Conservation (phyloP, 2,888 invertebrate species). For the Hylaea fasciaria region DNA sequence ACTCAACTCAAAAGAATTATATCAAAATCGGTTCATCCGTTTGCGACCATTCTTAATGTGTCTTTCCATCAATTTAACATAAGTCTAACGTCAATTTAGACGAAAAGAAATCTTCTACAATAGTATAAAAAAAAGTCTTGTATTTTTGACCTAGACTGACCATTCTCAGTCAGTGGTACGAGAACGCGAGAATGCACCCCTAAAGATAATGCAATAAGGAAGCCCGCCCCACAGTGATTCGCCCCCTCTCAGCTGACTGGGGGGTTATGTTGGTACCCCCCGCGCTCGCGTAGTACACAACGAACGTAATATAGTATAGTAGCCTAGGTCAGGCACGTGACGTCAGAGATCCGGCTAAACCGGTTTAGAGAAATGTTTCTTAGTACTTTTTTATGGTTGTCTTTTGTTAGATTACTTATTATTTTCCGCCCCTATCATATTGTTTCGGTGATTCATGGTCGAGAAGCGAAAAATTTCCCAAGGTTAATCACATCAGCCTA, state of each 20-base stretch:
- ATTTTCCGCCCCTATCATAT: neutral
- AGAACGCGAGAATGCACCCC: constrained; percentile 43
- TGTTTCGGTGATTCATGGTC: too few relatives aligned
- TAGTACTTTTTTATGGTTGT: neutral
- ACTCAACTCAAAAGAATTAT: too few relatives aligned
- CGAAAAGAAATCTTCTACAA: too few relatives aligned
- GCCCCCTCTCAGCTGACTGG: constrained; percentile 50
- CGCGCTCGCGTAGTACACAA: constrained; percentile 9
- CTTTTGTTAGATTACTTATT: neutral
- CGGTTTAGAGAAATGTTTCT: constrained; percentile 14
- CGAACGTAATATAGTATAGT: constrained; percentile 20
- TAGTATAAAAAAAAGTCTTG: too few relatives aligned
- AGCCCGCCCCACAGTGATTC: constrained; percentile 28
- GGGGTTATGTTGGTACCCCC: constrained; percentile 30
- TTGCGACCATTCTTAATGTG: too few relatives aligned
- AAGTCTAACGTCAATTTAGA: too few relatives aligned
- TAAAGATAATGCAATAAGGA: constrained; percentile 61
- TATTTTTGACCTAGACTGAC: too few relatives aligned
- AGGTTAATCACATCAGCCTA: too few relatives aligned
- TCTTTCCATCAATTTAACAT: too few relatives aligned
- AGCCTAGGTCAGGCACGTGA: constrained; percentile 37
- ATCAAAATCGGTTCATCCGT: too few relatives aligned
- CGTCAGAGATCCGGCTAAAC: constrained; percentile 44
- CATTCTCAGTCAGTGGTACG: neutral
- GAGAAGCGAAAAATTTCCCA: too few relatives aligned